These are phyloP conservation scores for Ophthalmolycus amberensis DNA, from an alignment of 2,113 vertebrate species.

Conservation along the genomic window DNA sequence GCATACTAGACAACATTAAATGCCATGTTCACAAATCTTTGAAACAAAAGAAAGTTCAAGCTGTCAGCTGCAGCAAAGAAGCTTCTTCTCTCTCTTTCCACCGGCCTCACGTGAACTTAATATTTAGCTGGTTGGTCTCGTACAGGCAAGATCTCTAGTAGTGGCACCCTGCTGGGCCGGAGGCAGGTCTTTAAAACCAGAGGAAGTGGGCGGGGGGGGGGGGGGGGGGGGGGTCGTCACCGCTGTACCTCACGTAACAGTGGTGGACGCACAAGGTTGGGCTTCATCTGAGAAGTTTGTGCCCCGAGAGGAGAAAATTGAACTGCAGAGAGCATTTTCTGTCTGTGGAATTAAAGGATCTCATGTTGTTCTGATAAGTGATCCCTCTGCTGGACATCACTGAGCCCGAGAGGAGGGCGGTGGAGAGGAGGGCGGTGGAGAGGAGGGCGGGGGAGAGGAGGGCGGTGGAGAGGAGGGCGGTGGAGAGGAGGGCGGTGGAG, in stretches of 20 bases:
- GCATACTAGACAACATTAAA: not conserved
- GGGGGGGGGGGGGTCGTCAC: not conserved
- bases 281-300: conserved; percentile 39
- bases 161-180: conserved; percentile 55
- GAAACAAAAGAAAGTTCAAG: not conserved
- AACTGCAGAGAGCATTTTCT: conserved; percentile 42
- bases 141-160: conserved; percentile 65
- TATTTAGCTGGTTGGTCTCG: conserved; percentile 53
- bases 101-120: conserved; percentile 3
- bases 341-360: conserved; percentile 39
- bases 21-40: not conserved
- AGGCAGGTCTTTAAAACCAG: conserved; percentile 53
- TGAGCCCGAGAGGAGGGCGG: not conserved
- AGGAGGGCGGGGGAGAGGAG: too few species aligned
- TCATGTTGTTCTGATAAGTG: conserved; percentile 48
- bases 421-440: conserved; percentile 20
- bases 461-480: too few species aligned
- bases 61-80: not conserved
- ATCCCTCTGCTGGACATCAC: conserved; percentile 58
- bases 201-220: conserved; percentile 35
- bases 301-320: conserved; percentile 34
- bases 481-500: too few species aligned
- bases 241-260: conserved; percentile 11
- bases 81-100: not conserved
- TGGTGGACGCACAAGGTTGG: conserved; percentile 64